These are phyloP conservation scores for Pollenia labialis DNA, from an alignment of 2,888 invertebrate species.

Conservation along the genomic window DNA sequence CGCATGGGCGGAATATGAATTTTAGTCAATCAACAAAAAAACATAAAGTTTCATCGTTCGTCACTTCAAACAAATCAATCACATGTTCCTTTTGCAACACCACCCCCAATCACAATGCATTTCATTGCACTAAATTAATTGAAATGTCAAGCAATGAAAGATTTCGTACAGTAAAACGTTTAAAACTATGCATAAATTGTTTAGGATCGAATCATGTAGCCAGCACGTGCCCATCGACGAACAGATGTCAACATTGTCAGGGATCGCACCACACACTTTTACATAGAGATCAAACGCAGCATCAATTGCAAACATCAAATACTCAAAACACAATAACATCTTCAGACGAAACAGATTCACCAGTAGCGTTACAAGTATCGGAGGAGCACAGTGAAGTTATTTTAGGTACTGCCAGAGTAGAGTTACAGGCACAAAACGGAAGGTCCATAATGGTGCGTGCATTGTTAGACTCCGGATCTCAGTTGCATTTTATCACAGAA, in stretches of 20 bases:
- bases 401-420: too few relatives aligned
- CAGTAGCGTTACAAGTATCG: too few relatives aligned
- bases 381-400: too few relatives aligned
- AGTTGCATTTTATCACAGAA: too few relatives aligned
- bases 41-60: not conserved
- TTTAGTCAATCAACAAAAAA: not conserved
- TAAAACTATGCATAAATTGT: slow-evolving; percentile 32
- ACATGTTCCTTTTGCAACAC: not conserved
- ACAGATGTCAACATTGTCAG: slow-evolving; percentile 31
- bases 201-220: slow-evolving; percentile 18
- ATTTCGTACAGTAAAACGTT: slow-evolving; percentile 1
- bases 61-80: not conserved
- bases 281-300: not conserved
- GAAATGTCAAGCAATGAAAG: slow-evolving; percentile 1
- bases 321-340: too few relatives aligned
- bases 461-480: too few relatives aligned
- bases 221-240: not conserved
- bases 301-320: not conserved
- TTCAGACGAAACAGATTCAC: too few relatives aligned
- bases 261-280: slow-evolving; percentile 30
- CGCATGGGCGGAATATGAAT: slow-evolving; percentile 21
- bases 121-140: slow-evolving; percentile 35
- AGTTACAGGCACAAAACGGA: too few relatives aligned
- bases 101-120: slow-evolving; percentile 18
- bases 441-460: too few relatives aligned